Base-by-base conservation (phyloP, 2,113 vertebrate species). In the Nanorana parkeri region DNA sequence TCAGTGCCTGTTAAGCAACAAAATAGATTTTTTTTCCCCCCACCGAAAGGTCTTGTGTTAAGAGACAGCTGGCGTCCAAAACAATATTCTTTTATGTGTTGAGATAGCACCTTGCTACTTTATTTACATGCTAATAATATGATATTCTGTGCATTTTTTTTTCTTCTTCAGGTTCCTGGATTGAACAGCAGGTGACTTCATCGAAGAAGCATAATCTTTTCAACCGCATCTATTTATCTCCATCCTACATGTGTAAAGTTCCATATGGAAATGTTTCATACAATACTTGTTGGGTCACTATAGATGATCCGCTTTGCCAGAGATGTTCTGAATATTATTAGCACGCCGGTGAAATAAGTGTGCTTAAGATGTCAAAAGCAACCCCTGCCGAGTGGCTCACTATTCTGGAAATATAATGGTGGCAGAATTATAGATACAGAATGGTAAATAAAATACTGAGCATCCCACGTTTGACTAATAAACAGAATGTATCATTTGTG, bases 1-100 rank as follows among this genome's bases (percentile, higher is more conserved):
- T 63, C 72, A 65, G 36, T 81, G 55, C 47, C 68, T 63, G 54
- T 80, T 80, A 80, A 41, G 78, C 29, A 73, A 47, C 56, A 56
- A 73, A 73, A 73, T 58, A 58, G 69, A 73, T 73, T 58, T 54
- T 60, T 60, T 71, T 54, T 66, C n/a, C 29, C 69, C 32, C 41
- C 3, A 13, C 13, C 4, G 16, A 73, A 47, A 65, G 75, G 75
- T 41, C 28, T 51, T 28, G 32, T 52, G 36, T 75, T 72, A 29
- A 20, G 8, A 55, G 54, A 56, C 52, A 26, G 54, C 56, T 32
- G 52, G 58, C 20, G 19, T 65, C 23, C 60, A 51, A 64, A 65
- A 51, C 60, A 63, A 76, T 63, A 47, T 61, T 75, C 63, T 61
- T 61, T 36, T 29, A 20, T 32, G 26, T 74, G 66, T 74, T 36